These are phyloP conservation scores for Passer domesticus DNA, from an alignment of 2,113 vertebrate genomes.

Conservation along the genomic window DNA sequence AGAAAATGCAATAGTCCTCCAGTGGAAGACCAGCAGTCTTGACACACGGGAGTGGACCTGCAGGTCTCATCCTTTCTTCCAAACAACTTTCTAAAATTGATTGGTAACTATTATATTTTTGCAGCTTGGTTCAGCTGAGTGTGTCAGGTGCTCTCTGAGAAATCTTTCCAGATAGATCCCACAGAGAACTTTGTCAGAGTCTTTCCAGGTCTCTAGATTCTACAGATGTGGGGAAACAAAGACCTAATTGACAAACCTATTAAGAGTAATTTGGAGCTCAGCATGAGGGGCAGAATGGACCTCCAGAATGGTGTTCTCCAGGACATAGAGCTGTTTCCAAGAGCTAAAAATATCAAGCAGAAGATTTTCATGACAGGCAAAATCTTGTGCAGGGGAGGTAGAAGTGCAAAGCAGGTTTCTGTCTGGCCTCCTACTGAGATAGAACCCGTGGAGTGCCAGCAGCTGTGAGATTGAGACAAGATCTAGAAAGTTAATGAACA, in stretches of 20 bases:
- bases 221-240: background rate
- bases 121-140: background rate
- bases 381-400: background rate
- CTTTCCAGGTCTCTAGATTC: background rate
- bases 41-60: rapidly evolving
- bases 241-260: background rate
- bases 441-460: background rate
- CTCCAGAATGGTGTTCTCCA: background rate
- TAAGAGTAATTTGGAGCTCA: background rate
- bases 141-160: background rate
- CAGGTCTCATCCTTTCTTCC: background rate
- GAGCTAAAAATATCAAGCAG: background rate
- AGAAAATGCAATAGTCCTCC: background rate
- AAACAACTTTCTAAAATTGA: background rate
- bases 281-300: background rate
- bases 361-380: background rate
- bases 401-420: background rate
- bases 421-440: background rate
- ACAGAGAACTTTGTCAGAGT: background rate
- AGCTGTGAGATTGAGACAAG: background rate
- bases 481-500: background rate
- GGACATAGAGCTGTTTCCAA: background rate
- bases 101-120: background rate
- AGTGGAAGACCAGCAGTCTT: background rate
- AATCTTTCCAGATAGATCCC: background rate